Evolutionary conservation across 1,140 invertebrate species (phyloP), one percentile per base, ranked within the genome.

Genomic region (Drosophila pandora): DNA sequence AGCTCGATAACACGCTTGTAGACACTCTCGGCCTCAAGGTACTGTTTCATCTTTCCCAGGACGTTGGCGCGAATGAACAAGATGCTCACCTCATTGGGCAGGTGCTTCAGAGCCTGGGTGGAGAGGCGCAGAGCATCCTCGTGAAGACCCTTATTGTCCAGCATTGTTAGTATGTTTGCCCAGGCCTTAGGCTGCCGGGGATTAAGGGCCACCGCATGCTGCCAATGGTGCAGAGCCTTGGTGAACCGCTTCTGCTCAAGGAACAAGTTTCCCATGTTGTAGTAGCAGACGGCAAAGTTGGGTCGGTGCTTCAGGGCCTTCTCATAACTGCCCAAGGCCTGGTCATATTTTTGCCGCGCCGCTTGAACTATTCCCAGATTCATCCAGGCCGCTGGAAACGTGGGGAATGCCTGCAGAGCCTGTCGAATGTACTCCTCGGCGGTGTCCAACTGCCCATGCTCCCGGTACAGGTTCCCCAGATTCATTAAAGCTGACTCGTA

Each of bases 401-500:
- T 90, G 79, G 93, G 97, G 95, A 96, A 95, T 13, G 96, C 92
- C 58, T 93, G 79, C 7, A 98, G 92, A 49, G 98, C 97, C 90
- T 93, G 94, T 75, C 93, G 92, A 17, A 99, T 93, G 54, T 97
- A 94, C 48, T 91, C 88, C 93, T 98, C 95, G 21, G 98, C 97
- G 92, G 97, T 95, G 13, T 92, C 62, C 54, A 95, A 94, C 41
- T 95, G 91, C 13, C 95, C 95, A 65, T 94, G 92, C 84, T 98
- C 96, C 88, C 97, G 96, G 28, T 98, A 93, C 56, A 99, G 93
- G 93, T 99, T 99, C 0, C 96, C 98, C 45, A 99, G 94, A 93
- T 99, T 99, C 92, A 99, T 99, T 95, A 99, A 96, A 0, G 98
- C 98, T 92, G 98, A 97, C 92, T 98, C 97, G 92, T 99, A 99